These are phyloP conservation scores for Ranitomeya variabilis DNA, from an alignment of 2,113 vertebrate genomes.

Conservation along the genomic window DNA sequence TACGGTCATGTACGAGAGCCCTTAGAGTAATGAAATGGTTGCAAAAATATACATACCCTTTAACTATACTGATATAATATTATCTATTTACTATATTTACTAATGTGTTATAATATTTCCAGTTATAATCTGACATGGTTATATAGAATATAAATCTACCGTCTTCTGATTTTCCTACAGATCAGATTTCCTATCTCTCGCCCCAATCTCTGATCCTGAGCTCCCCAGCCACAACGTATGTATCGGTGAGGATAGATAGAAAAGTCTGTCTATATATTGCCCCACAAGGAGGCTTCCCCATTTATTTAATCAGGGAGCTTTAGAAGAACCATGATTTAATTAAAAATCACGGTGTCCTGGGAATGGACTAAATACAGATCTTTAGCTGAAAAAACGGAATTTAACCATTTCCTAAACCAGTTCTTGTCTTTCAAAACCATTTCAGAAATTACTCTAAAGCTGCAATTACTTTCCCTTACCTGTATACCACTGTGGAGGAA, in stretches of 20 bases:
- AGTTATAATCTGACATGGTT: too few species aligned
- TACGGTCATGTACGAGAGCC: too few species aligned
- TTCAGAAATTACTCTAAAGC: neutral
- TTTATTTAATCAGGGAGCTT: constrained; percentile 10
- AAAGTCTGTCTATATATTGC: neutral
- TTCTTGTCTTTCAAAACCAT: neutral
- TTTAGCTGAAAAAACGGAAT: neutral
- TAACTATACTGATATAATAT: neutral
- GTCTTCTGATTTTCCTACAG: neutral
- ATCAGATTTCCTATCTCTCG: neutral
- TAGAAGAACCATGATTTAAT: constrained; percentile 22
- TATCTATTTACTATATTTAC: too few species aligned
- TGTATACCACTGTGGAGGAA: neutral
- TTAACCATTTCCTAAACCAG: neutral
- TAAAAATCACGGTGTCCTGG: neutral
- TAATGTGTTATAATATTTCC: too few species aligned
- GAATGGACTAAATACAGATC: constrained; percentile 7
- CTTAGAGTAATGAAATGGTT: neutral
- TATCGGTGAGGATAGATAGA: neutral
- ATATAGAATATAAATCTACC: neutral
- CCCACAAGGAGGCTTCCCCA: neutral
- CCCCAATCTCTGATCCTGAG: neutral
- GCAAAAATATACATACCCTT: neutral
- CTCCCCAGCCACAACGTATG: neutral
- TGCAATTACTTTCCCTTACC: neutral